Percentiles rank a stretch among this genome's conserved stretches.
phyloP scores from a whole-genome alignment of 2,888 invertebrate species.

The Trilocha varians region DNA sequence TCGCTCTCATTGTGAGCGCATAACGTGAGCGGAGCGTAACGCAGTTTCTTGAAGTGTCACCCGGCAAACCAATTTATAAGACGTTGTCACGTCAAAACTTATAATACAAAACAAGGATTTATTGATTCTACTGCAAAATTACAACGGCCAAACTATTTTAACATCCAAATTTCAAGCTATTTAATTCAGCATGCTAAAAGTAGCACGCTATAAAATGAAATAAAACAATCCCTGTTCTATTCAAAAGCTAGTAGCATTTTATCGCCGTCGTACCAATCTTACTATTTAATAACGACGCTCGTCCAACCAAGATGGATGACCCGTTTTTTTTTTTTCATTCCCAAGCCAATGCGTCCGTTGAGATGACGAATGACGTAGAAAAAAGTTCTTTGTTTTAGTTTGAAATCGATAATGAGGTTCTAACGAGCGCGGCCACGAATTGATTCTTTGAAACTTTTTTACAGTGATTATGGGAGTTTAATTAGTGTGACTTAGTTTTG shows the following conservation, averaged over 20 bases:
- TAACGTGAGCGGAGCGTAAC: no score
- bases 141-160: no score
- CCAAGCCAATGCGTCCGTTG: slow-evolving; percentile 19
- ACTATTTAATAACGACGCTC: slow-evolving; percentile 37
- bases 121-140: no score
- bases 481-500: no score
- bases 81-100: no score
- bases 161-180: no score
- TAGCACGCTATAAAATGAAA: neutral
- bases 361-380: slow-evolving; percentile 31
- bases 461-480: no score
- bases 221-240: neutral
- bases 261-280: slow-evolving; percentile 39
- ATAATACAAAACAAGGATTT: no score
- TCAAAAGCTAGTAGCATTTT: slow-evolving; percentile 34
- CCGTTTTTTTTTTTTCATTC: slow-evolving; percentile 24
- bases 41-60: no score
- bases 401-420: slow-evolving; percentile 33
- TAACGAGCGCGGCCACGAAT: slow-evolving; percentile 17
- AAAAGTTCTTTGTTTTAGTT: slow-evolving; percentile 29
- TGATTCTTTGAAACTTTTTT: neutral
- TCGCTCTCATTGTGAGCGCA: no score
- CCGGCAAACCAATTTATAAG: no score
- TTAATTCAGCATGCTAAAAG: neutral
- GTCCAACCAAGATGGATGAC: slow-evolving; percentile 37